Percentiles rank a stretch among this genome's conserved stretches.
Evolutionary conservation across 2,888 invertebrate species (phyloP).

Genomic region (Pterostichus madidus): DNA sequence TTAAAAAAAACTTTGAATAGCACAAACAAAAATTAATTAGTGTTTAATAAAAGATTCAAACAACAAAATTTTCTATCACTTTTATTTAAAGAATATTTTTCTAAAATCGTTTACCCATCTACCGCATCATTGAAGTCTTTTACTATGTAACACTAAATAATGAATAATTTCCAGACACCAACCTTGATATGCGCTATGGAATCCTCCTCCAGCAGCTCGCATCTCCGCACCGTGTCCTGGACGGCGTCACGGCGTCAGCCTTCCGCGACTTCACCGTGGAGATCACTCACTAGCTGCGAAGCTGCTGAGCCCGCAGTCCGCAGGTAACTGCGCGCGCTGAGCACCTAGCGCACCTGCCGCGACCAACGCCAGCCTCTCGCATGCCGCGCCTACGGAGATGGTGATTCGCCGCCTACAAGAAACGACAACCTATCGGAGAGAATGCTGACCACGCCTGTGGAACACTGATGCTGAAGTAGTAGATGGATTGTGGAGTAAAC

Average conservation of each 20-base stretch:
- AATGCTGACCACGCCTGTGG: neutral
- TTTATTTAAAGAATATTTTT: no score
- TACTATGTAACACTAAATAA: neutral
- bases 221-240: conserved; percentile 4
- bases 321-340: conserved; percentile 30
- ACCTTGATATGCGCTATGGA: conserved; percentile 20
- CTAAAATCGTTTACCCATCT: neutral
- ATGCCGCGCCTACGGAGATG: neutral
- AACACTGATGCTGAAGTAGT: neutral
- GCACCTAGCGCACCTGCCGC: conserved; percentile 15
- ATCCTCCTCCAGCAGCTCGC: conserved; percentile 9
- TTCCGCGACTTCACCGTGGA: conserved; percentile 11
- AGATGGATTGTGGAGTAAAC: neutral
- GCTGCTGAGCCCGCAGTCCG: conserved; percentile 9
- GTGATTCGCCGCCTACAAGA: conserved; percentile 12
- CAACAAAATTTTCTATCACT: no score
- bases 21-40: no score
- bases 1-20: no score
- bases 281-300: conserved; percentile 19
- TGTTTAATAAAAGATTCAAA: no score
- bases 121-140: neutral
- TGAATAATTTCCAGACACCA: conserved; percentile 1
- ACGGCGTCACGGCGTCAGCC: neutral
- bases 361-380: neutral
- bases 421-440: neutral